Evolutionary conservation across 2,113 vertebrate species (phyloP), one percentile per base, ranked within the genome.

Genomic region (Takifugu flavidus): DNA sequence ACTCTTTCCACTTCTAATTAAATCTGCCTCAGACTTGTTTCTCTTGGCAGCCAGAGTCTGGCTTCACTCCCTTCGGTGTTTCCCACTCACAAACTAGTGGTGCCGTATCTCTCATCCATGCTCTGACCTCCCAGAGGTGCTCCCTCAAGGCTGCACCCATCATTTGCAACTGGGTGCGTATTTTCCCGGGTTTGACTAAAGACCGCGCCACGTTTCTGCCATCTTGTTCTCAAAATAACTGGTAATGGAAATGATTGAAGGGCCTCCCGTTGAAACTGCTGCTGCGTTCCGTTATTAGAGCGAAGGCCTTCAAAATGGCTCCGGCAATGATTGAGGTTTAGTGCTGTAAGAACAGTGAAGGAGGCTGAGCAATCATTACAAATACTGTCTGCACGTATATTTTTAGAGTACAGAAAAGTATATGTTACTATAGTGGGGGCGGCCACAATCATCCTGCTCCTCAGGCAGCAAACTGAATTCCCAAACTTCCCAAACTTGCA

Each of bases 361-460:
- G 61, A 62, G 43, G 68, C 25, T 27, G 57, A 25, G 64, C 5
- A 53, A 50, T n/a, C 60, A 59, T 47, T 79, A 47, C 62, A 67
- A 57, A 68, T 61, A 56, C 59, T 45, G n/a, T 53, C 44, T 49
- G 53, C 13, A 10, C 46, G 70, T 67, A 56, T 81, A 85, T 82
- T 84, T 86, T 83, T 87, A 82, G 83, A 79, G 59, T 69, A 67
- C 60, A 78, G 69, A 80, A 75, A 80, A 74, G 65, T 78, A 80
- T 76, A 67, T 80, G 70, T 82, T 87, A 88, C 87, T 86, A 82
- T 61, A 87, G 84, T 70, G 70, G 64, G 49, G 70, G 59, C 14
- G 60, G 70, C 75, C 75, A 72, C 72, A 77, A 29, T 78, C 67
- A 28, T 70, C 61, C 65, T 75, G 66, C 78, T 78, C 65, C 55